A percentile compares a stretch with the other conserved stretches of the same genome.
Conservation (phyloP, 2,888 invertebrate species). For the Callosobruchus maculatus region DNA sequence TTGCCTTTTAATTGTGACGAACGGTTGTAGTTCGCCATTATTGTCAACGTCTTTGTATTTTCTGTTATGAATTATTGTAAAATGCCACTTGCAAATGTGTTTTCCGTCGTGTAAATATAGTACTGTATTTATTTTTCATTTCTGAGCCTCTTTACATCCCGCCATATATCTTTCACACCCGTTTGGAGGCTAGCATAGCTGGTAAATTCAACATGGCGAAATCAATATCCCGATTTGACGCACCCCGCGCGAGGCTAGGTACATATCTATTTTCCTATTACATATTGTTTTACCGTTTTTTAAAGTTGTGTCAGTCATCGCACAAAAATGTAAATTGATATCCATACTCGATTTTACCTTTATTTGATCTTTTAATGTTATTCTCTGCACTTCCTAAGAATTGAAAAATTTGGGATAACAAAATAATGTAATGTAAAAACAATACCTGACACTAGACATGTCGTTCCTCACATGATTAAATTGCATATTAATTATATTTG, state of each 20-base stretch:
- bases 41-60: background rate
- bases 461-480: too few relatives aligned
- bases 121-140: slow-evolving; percentile 5
- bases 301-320: too few relatives aligned
- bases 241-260: slow-evolving; percentile 23
- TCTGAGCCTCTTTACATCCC: slow-evolving; percentile 35
- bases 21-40: background rate
- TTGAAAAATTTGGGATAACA: too few relatives aligned
- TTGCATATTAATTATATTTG: too few relatives aligned
- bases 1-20: slow-evolving; percentile 7
- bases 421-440: too few relatives aligned
- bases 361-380: too few relatives aligned
- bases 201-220: slow-evolving; percentile 40
- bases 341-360: too few relatives aligned
- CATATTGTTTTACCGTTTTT: too few relatives aligned
- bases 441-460: too few relatives aligned
- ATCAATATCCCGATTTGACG: slow-evolving; percentile 32
- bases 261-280: too few relatives aligned
- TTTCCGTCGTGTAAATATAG: slow-evolving; percentile 37
- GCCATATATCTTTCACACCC: slow-evolving; percentile 40
- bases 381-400: too few relatives aligned
- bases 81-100: background rate
- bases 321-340: too few relatives aligned
- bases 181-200: slow-evolving; percentile 43
- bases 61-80: background rate